Evolutionary conservation across 2,888 invertebrate genomes (phyloP).

Genomic region (Hirtodrosophila confusa): DNA sequence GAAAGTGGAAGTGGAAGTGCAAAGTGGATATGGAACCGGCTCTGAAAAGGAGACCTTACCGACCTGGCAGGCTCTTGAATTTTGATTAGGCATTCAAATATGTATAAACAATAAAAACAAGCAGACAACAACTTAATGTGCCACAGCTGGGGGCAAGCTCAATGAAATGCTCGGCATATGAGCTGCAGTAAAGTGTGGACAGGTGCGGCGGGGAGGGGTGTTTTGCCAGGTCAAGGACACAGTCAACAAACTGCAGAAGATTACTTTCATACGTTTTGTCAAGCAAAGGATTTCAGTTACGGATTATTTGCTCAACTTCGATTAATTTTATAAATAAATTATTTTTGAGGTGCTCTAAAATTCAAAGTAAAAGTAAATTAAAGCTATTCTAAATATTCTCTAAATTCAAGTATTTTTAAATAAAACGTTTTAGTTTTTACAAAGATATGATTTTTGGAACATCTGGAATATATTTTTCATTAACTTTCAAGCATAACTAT

Average conservation of each 20-base stretch:
- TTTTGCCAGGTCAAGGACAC: slow-evolving; percentile 19
- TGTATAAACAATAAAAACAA: slow-evolving; percentile 55
- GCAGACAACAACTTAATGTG: slow-evolving; percentile 71
- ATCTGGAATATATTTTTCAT: too few species aligned
- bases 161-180: slow-evolving; percentile 7
- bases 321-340: too few species aligned
- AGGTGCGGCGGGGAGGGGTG: neutral
- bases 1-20: slow-evolving; percentile 12
- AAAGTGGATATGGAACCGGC: neutral
- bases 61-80: slow-evolving; percentile 34
- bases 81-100: slow-evolving; percentile 62
- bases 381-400: too few species aligned
- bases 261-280: slow-evolving; percentile 2
- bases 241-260: slow-evolving; percentile 21
- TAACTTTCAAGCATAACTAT: too few species aligned
- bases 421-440: too few species aligned
- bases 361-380: too few species aligned
- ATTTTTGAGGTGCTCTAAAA: too few species aligned
- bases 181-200: slow-evolving; percentile 27
- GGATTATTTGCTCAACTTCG: too few species aligned
- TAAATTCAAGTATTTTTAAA: too few species aligned
- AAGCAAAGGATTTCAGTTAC: neutral
- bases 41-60: too few species aligned
- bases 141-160: slow-evolving; percentile 20
- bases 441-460: too few species aligned